Conservation (phyloP, 2,113 vertebrate genomes). For the Dolichotis patagonum region DNA sequence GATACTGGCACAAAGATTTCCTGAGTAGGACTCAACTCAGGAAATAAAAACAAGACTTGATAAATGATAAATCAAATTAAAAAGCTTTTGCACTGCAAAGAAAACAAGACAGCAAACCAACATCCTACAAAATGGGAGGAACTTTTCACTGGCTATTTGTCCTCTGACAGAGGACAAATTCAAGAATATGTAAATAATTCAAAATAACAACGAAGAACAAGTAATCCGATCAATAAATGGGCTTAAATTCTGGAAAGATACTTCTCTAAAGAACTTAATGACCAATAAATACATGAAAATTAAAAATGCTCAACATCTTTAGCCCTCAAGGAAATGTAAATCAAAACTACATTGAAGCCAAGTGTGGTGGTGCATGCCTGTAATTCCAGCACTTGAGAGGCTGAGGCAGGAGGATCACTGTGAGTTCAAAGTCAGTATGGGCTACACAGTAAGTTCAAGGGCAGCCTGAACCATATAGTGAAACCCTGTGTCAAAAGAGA, state of each 20-base stretch:
- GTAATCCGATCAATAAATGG: background rate
- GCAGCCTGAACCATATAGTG: too few relatives aligned
- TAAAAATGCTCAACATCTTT: background rate
- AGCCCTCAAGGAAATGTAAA: background rate
- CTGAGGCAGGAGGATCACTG: too few relatives aligned
- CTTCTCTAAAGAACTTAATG: background rate
- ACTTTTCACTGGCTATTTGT: background rate
- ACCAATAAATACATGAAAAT: background rate
- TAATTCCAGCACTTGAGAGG: too few relatives aligned
- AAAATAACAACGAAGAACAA: background rate
- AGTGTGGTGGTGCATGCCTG: too few relatives aligned
- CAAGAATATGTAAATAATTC: background rate
- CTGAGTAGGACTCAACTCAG: background rate
- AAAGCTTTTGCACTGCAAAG: background rate
- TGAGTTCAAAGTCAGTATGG: too few relatives aligned
- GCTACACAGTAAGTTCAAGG: too few relatives aligned
- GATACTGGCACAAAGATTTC: background rate
- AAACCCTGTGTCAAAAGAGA: too few relatives aligned
- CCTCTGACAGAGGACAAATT: background rate
- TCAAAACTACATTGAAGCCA: background rate
- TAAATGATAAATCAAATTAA: background rate
- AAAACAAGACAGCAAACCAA: background rate
- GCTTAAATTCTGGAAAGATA: background rate
- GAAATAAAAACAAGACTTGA: background rate
- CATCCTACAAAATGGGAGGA: background rate